Evolutionary conservation across 2,113 vertebrate genomes (phyloP), one percentile per base, ranked within the genome.

Genomic region (Platysteira castanea): DNA sequence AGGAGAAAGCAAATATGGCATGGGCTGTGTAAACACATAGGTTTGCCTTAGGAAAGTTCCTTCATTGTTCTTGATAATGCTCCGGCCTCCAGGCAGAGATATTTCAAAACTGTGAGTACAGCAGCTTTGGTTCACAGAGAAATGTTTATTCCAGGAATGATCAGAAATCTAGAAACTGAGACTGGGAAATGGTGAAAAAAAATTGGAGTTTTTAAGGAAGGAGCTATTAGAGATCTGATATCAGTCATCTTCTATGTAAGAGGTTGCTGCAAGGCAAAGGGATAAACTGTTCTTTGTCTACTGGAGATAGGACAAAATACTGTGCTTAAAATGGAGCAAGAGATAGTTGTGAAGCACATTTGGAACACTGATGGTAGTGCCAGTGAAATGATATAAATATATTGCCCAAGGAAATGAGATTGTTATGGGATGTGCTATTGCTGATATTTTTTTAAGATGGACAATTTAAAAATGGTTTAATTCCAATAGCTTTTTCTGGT

Each of bases 1-100:
- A 61, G 59, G 41, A 92, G 67, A 94, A 94, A 92, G 85, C 90
- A 95, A 97, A 94, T 83, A 94, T 5, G 31, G 31, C 57, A 85
- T 37, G 26, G 39, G 37, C 71, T 92, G 23, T 93, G 71, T 93
- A 92, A 93, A 94, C 85, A 91, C 44, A 30, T 24, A 73, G 42
- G 75, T 90, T 95, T 91, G 54, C 63, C 14, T 65, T 85, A 83
- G 67, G 28, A 61, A 79, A 86, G 57, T 76, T 94, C 53, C 50
- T 94, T 95, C 41, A 12, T 42, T 90, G 50, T 93, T 69, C 49
- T 69, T 93, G 14, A 33, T 90, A 85, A 85, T 91, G 46, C 28
- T 90, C 19, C 46, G 26, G 54, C 78, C 59, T 73, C 22, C 14
- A 75, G 44, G 18, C 54, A 93, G 46, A 92, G 86, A 64, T 90